phyloP scores from a whole-genome alignment of 2,113 vertebrate genomes.

The Paramisgurnus dabryanus region DNA sequence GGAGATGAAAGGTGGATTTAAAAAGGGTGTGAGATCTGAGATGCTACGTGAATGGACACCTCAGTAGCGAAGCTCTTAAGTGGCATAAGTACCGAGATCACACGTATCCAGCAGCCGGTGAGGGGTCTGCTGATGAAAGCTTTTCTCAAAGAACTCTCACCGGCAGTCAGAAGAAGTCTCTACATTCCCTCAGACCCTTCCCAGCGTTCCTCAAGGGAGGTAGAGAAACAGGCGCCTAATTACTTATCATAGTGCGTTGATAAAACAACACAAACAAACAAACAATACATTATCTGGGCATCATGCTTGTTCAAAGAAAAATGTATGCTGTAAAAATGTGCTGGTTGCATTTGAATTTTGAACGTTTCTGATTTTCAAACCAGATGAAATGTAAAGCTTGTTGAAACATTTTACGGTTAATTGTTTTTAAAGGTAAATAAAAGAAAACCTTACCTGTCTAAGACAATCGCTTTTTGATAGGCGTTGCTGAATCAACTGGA shows the following conservation, averaged over 20 bases:
- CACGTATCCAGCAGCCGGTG: constrained; percentile 25
- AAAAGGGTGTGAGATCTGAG: constrained; percentile 36
- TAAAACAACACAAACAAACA: constrained; percentile 38
- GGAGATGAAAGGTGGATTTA: constrained; percentile 33
- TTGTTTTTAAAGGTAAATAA: not conserved
- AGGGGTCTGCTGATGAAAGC: constrained; percentile 42
- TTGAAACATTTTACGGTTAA: too few species aligned
- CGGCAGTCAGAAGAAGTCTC: constrained; percentile 8
- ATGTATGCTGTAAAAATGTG: not conserved
- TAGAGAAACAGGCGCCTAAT: constrained; percentile 20
- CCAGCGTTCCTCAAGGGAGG: constrained; percentile 21
- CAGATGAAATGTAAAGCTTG: too few species aligned
- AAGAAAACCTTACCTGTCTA: constrained; percentile 76
- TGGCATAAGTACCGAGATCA: constrained; percentile 33
- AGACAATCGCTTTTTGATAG: constrained; percentile 81
- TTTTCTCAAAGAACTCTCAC: constrained; percentile 2
- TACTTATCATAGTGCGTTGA: constrained; percentile 32
- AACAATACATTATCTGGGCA: not conserved
- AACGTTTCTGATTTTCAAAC: too few species aligned
- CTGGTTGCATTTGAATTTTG: too few species aligned
- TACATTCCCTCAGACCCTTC: constrained; percentile 29
- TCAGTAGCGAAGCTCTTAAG: constrained; percentile 34
- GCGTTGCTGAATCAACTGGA: constrained; percentile 75
- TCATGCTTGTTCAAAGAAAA: not conserved
- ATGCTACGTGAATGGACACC: constrained; percentile 18